These are phyloP conservation scores for Drosophila infuscata DNA, from an alignment of 2,888 invertebrate species.

Conservation along the genomic window DNA sequence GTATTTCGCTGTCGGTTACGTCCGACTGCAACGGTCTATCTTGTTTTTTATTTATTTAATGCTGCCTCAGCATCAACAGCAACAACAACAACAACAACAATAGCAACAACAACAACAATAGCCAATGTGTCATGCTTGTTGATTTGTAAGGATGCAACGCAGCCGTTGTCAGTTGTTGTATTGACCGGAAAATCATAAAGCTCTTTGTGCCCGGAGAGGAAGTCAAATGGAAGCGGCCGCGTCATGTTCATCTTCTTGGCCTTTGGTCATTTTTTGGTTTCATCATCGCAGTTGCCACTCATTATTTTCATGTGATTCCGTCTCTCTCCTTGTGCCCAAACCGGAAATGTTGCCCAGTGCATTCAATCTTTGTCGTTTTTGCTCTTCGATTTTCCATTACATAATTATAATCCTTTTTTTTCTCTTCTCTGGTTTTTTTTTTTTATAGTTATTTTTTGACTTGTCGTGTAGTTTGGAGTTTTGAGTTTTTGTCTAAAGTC, in stretches of 20 bases:
- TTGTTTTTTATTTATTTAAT: constrained; percentile 33
- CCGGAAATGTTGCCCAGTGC: constrained; percentile 72
- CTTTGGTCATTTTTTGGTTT: constrained; percentile 38
- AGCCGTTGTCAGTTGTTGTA: constrained; percentile 71
- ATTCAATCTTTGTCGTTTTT: constrained; percentile 63
- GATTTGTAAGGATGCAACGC: constrained; percentile 78
- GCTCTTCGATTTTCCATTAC: constrained; percentile 66
- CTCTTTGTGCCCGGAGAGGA: constrained; percentile 71
- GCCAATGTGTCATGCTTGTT: constrained; percentile 81
- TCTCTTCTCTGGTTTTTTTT: not conserved
- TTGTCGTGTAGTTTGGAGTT: constrained; percentile 9
- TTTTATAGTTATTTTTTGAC: not conserved
- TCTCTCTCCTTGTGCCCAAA: constrained; percentile 18
- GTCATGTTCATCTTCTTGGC: constrained; percentile 49
- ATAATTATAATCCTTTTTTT: constrained; percentile 69
- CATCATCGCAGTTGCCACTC: constrained; percentile 33
- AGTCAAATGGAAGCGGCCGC: constrained; percentile 48
- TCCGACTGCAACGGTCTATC: no score
- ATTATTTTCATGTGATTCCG: constrained; percentile 6
- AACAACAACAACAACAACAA: constrained; percentile 31
- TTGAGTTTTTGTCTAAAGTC: constrained; percentile 40
- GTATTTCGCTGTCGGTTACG: no score
- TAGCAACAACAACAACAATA: constrained; percentile 31
- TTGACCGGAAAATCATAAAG: constrained; percentile 82
- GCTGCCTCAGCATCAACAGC: constrained; percentile 67